A percentile compares a stretch with the other conserved stretches of the same genome.
phyloP scores from a whole-genome alignment of 2,113 vertebrate species.

The Enhydra lutris region DNA sequence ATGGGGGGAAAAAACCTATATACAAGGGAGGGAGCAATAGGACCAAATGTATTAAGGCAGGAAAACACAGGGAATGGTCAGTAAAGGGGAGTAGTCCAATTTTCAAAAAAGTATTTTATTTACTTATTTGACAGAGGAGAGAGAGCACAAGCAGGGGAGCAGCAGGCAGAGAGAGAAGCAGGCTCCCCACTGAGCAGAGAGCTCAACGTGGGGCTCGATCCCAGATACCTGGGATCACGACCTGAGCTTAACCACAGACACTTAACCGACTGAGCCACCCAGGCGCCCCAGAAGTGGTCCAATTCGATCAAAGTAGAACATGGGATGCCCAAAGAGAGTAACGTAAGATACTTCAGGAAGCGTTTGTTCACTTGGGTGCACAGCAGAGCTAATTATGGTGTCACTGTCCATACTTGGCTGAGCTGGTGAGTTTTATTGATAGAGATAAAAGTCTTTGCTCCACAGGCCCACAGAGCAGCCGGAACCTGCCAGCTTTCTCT shows the following conservation, averaged over 20 bases:
- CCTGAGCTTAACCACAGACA: neutral
- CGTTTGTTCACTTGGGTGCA: neutral
- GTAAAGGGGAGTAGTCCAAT: neutral
- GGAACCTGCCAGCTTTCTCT: neutral
- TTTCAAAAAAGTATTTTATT: neutral
- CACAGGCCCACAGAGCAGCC: neutral
- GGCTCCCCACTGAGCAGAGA: neutral
- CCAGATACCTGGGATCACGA: neutral
- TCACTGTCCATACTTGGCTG: neutral
- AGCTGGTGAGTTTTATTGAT: neutral
- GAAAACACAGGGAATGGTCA: neutral
- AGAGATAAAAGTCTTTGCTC: neutral
- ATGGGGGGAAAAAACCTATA: neutral
- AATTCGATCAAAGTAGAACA: neutral
- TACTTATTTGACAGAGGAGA: neutral
- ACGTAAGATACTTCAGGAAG: neutral
- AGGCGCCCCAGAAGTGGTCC: neutral
- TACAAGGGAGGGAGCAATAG: neutral
- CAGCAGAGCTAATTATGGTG: neutral
- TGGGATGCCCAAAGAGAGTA: neutral
- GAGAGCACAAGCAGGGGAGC: too few relatives aligned
- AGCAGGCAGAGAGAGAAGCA: neutral
- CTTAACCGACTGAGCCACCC: neutral
- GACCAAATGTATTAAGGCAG: neutral
- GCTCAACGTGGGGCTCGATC: neutral